A percentile compares a stretch with the other conserved stretches of the same genome.
These are phyloP conservation scores for Lagodon rhomboides DNA, from an alignment of 2,797 vertebrate species.

Conservation along the genomic window DNA sequence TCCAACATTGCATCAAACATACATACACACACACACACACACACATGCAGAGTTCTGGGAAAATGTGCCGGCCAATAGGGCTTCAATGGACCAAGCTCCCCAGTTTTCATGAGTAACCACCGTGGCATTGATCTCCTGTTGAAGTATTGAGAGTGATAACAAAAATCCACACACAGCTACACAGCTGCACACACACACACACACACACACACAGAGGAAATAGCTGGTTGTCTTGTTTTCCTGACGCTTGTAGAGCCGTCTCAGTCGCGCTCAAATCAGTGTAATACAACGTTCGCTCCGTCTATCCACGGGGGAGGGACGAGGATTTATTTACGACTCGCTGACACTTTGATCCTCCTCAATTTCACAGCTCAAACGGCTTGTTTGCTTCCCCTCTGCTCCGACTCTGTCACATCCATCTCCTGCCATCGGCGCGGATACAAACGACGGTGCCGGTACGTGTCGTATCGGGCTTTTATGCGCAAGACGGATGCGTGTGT, in stretches of 20 bases:
- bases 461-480: neutral
- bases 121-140: constrained; percentile 10
- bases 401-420: constrained; percentile 46
- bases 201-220: neutral
- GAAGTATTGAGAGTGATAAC: constrained; percentile 20
- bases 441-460: neutral
- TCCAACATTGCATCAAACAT: constrained; percentile 57
- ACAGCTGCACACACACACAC: constrained; percentile 18
- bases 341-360: constrained; percentile 67
- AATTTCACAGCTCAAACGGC: constrained; percentile 65
- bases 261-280: constrained; percentile 1
- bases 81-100: constrained; percentile 39
- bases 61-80: constrained; percentile 32
- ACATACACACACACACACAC: constrained; percentile 27
- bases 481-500: constrained; percentile 19
- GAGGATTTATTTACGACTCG: constrained; percentile 68
- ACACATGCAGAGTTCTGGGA: constrained; percentile 51
- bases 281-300: constrained; percentile 35
- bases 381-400: constrained; percentile 55
- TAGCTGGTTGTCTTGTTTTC: neutral
- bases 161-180: constrained; percentile 17
- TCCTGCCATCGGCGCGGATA: constrained; percentile 30
- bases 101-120: constrained; percentile 40
- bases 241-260: constrained; percentile 25
- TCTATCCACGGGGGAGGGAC: constrained; percentile 42